These are phyloP conservation scores for Netelia fuscicornis DNA, from an alignment of 2,888 invertebrate genomes.

Conservation along the genomic window DNA sequence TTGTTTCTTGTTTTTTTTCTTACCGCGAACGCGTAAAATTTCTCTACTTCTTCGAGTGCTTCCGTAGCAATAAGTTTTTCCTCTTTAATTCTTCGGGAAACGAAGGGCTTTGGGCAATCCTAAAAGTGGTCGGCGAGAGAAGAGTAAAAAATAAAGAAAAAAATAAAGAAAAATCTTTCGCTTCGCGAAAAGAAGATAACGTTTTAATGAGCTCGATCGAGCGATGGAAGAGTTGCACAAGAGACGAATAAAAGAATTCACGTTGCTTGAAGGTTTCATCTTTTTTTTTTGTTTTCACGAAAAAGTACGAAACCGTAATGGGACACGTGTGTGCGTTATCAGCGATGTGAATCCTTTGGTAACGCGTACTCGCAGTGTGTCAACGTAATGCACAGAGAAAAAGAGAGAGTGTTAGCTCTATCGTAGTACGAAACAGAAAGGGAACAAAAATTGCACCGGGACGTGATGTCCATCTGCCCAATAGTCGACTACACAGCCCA, in stretches of 20 bases:
- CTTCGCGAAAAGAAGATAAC: slow-evolving; percentile 6
- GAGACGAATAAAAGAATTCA: slow-evolving; percentile 15
- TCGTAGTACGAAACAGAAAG: slow-evolving; percentile 16
- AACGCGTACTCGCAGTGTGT: not conserved
- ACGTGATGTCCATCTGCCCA: slow-evolving; percentile 41
- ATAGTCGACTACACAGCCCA: slow-evolving; percentile 37
- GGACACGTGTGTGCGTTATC: not conserved
- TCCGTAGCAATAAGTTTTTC: slow-evolving; percentile 25
- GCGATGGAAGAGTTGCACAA: slow-evolving; percentile 1
- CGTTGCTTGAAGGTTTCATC: slow-evolving; percentile 12
- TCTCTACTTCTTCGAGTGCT: slow-evolving; percentile 16
- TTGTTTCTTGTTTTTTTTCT: not conserved
- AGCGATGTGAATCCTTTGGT: not conserved
- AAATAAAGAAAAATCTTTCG: slow-evolving; percentile 11
- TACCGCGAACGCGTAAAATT: slow-evolving; percentile 16
- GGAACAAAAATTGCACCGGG: slow-evolving; percentile 33
- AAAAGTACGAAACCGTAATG: slow-evolving; percentile 7
- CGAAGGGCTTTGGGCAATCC: slow-evolving; percentile 9
- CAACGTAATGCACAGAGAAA: slow-evolving; percentile 31
- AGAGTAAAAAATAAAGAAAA: no score
- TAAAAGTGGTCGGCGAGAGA: slow-evolving; percentile 4
- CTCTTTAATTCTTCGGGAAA: slow-evolving; percentile 7
- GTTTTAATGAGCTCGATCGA: slow-evolving; percentile 45
- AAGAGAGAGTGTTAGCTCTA: slow-evolving; percentile 26
- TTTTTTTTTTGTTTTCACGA: not conserved